Conservation (phyloP, 2,113 vertebrate genomes). For the Pseudorhombus dupliciocellatus region DNA sequence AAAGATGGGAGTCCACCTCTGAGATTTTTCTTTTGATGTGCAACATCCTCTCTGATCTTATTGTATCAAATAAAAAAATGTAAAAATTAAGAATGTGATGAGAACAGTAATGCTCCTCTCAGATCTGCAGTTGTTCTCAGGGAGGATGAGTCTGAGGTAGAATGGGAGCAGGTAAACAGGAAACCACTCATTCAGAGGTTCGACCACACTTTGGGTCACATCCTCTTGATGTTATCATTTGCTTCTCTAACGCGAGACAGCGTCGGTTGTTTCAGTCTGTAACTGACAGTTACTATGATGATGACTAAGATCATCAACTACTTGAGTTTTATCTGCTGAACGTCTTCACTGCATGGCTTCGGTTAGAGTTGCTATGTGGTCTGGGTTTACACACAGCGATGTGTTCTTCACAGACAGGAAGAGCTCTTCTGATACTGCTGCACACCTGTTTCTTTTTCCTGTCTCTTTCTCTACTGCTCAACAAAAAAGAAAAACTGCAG, state of each 20-base stretch:
- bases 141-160: constrained; percentile 29
- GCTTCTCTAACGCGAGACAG: background rate
- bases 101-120: background rate
- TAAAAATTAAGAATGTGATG: background rate
- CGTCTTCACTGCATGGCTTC: constrained; percentile 5
- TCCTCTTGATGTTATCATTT: constrained; percentile 58
- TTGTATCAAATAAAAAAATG: too few species aligned
- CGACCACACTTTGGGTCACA: constrained; percentile 67
- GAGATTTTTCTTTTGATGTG: too few species aligned
- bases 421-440: constrained; percentile 23
- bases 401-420: constrained; percentile 38
- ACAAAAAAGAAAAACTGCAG: background rate
- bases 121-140: background rate
- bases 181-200: constrained; percentile 59
- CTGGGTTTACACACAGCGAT: too few species aligned
- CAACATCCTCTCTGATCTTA: too few species aligned
- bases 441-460: constrained; percentile 51
- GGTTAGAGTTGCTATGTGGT: background rate
- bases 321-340: background rate
- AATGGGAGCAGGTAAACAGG: constrained; percentile 71
- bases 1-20: too few species aligned
- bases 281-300: background rate
- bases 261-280: background rate
- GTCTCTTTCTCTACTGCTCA: constrained; percentile 26
- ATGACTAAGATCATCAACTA: too few species aligned